Evolutionary conservation across 1,140 invertebrate species (phyloP), one percentile per base, ranked within the genome.

Genomic region (Octopus bimaculoides): DNA sequence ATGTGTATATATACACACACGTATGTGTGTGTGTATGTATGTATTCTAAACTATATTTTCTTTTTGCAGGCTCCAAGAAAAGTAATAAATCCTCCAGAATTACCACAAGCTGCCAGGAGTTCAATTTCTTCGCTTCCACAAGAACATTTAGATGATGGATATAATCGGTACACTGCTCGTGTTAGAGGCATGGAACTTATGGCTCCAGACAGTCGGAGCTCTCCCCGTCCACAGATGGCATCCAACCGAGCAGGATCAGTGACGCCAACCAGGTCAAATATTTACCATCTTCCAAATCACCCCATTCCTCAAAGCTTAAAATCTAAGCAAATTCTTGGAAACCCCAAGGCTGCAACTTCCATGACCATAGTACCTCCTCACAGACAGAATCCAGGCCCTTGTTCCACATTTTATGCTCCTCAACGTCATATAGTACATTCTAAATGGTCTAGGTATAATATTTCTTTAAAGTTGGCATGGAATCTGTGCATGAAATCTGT

Each of bases 121-220:
- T 82, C 81, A 9, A 61, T 82, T 69, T 55, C 74, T 12, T 79
- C 81, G 75, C 56, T 77, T 56, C 6, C 80, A 69, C 77, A 81
- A 52, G 79, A 83, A 17, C 79, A 83, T 14, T 80, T 81, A n/a
- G 79, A 82, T 17, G 84, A 85, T 78, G 83, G 83, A 79, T 85
- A 84, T 69, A 81, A 80, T 55, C 80, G 82, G 17, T 84, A 26
- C 53, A 5, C 74, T 10, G 74, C 78, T 20, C 66, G 56, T 5
- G 66, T 71, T 52, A 56, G 71, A 69, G 66, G 56, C 5, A 71
- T 79, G 41, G n/a, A 52, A 6, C 78, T 8, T 5, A 17, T 52
- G 6, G 78, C 52, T 52, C 61, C 53, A 6, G 78, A 73, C 41
- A 12, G 53, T 17, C 61, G 78, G n/a, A 69, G 17, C 5, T 79